Base-by-base conservation (phyloP, 2,113 vertebrate species). In the Eulemur macaco region DNA sequence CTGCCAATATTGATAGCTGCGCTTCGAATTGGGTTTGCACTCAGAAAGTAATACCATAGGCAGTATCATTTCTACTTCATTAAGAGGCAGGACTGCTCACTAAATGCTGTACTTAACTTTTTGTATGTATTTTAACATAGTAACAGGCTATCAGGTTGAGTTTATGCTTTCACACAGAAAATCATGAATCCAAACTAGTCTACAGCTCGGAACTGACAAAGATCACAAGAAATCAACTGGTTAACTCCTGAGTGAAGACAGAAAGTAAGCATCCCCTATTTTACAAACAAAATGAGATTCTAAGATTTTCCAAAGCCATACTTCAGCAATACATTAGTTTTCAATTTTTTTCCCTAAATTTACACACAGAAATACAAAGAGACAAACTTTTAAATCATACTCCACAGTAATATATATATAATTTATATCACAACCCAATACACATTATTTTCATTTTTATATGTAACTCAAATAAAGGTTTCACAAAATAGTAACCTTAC, bases 161-260 rank as follows among this genome's bases (percentile, higher is more conserved):
- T 17, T 93, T n/a, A 92, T 50, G 27, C n/a, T 92, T 95, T 76
- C 45, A 81, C 18, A 68, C 0, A 92, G 47, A 91, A 94, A 89
- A 84, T 34, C 23, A 42, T 17, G 13, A 81, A 45, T 69, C 2
- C 37, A 82, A 96, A 77, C 45, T 76, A 89, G 5, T 68, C 21
- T 42, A 76, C 31, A 92, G n/a, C 15, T 45, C n/a, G 92, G 25
- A 84, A 63, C 4, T 45, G 21, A 94, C 47, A 80, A 94, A 92
- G 34, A 56, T 69, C 56, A 45, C 8, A 68, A 83, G 42, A 95
- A 89, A 92, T 66, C 39, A 81, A 37, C 9, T 64, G 50, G 71
- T 47, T 91, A 88, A 86, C 2, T 12, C 54, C 27, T 92, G 31
- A 20, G 45, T 84, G 34, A 91, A 85, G 8, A 73, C 39, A 58